Evolutionary conservation across 2,113 vertebrate genomes (phyloP).

Genomic region (Lycaon pictus): DNA sequence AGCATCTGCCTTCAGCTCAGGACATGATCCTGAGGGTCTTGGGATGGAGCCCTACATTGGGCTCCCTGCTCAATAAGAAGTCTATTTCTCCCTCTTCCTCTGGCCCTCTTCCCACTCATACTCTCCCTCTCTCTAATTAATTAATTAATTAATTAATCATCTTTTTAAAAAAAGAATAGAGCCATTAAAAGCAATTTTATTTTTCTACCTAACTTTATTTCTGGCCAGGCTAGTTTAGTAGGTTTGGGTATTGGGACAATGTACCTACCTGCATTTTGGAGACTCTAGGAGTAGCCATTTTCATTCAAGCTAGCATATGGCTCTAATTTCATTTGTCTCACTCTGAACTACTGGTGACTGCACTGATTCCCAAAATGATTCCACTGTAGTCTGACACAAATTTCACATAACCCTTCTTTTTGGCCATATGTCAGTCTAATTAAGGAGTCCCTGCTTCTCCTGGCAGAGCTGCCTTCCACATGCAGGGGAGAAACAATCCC

Average conservation of each 20-base stretch:
- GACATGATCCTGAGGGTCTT: background rate
- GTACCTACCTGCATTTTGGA: background rate
- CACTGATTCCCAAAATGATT: background rate
- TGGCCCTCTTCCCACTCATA: background rate
- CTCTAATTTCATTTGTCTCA: background rate
- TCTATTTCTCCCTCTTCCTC: background rate
- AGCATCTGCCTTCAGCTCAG: background rate
- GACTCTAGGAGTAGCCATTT: background rate
- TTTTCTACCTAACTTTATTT: slow-evolving; percentile 40
- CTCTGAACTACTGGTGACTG: background rate
- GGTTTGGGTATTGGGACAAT: background rate
- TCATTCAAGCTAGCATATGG: slow-evolving; percentile 4
- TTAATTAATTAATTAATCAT: background rate
- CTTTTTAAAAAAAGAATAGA: background rate
- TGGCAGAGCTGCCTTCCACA: slow-evolving; percentile 75
- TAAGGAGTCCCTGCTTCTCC: slow-evolving; percentile 47
- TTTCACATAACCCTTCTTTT: slow-evolving; percentile 66
- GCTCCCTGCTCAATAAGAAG: background rate
- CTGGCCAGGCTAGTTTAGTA: background rate
- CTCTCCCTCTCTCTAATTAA: background rate
- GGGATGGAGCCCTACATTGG: background rate
- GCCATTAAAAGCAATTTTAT: slow-evolving; percentile 2
- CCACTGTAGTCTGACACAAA: slow-evolving; percentile 64
- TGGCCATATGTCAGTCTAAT: slow-evolving; percentile 72
- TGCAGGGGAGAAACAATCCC: slow-evolving; percentile 33